Percentiles rank a stretch among this genome's conserved stretches.
phyloP scores from a whole-genome alignment of 1,140 invertebrate species.

The Cyclina sinensis region DNA sequence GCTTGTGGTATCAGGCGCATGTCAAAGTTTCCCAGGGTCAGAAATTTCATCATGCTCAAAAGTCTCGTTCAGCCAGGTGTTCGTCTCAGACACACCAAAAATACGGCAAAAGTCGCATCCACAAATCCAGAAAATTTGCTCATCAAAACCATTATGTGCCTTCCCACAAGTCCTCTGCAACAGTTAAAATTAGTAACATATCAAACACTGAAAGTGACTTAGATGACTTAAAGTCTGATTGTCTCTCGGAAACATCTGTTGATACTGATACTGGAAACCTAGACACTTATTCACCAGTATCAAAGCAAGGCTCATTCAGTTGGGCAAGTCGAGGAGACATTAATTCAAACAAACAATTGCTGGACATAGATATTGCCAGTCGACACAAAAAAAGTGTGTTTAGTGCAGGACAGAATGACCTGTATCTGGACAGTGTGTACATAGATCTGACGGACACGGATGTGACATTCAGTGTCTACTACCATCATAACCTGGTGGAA shows the following conservation, averaged over 20 bases:
- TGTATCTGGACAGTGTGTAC: slow-evolving; percentile 80
- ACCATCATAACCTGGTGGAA: slow-evolving; percentile 78
- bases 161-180: slow-evolving; percentile 37
- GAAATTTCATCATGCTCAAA: slow-evolving; percentile 48
- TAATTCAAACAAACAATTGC: slow-evolving; percentile 71
- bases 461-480: slow-evolving; percentile 83
- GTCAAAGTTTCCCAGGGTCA: slow-evolving; percentile 37
- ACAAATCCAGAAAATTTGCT: slow-evolving; percentile 60
- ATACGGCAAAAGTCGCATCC: background rate
- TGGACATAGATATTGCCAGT: slow-evolving; percentile 78
- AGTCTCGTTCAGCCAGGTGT: background rate
- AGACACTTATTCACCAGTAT: slow-evolving; percentile 48
- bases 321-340: background rate
- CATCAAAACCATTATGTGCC: slow-evolving; percentile 62
- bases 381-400: slow-evolving; percentile 58
- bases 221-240: slow-evolving; percentile 33
- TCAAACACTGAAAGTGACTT: slow-evolving; percentile 65
- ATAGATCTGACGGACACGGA: slow-evolving; percentile 85
- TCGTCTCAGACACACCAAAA: background rate
- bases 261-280: slow-evolving; percentile 50
- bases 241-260: slow-evolving; percentile 35
- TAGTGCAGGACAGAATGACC: slow-evolving; percentile 43
- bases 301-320: slow-evolving; percentile 33
- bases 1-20: slow-evolving; percentile 75
- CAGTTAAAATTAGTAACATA: slow-evolving; percentile 62